phyloP scores from a whole-genome alignment of 2,797 vertebrate genomes.

The Protosalanx chinensis region DNA sequence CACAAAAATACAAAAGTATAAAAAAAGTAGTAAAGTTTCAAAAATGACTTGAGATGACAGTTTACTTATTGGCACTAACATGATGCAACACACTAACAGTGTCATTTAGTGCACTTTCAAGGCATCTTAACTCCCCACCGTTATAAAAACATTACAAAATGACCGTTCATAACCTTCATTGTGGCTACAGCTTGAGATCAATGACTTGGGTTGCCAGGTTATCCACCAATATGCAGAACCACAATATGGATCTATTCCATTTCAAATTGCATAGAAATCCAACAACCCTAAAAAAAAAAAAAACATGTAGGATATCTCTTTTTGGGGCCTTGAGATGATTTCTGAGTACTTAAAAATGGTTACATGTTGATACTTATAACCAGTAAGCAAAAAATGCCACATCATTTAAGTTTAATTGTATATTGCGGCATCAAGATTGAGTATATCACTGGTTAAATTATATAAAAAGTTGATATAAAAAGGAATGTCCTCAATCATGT shows the following conservation, averaged over 20 bases:
- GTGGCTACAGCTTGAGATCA: constrained; percentile 6
- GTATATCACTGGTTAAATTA: background rate
- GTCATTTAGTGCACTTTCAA: constrained; percentile 45
- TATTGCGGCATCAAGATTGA: background rate
- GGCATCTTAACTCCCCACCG: constrained; percentile 43
- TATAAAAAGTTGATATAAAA: background rate
- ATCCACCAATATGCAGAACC: background rate
- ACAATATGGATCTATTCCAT: constrained; percentile 14
- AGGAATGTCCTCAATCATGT: constrained; percentile 10
- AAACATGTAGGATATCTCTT: constrained; percentile 7
- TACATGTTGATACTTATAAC: background rate
- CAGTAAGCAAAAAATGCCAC: constrained; percentile 10
- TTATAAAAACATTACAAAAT: constrained; percentile 56
- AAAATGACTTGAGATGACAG: constrained; percentile 68
- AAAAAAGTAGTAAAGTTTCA: constrained; percentile 65
- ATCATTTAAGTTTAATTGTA: background rate
- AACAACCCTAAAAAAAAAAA: background rate
- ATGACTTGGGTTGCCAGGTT: constrained; percentile 3
- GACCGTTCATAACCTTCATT: constrained; percentile 31
- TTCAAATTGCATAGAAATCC: constrained; percentile 21
- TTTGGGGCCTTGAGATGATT: background rate
- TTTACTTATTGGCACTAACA: constrained; percentile 56
- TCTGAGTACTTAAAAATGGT: background rate
- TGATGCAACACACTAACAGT: constrained; percentile 54
- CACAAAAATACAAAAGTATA: constrained; percentile 70